phyloP scores from a whole-genome alignment of 2,797 vertebrate genomes.

The Bufotes viridis region DNA sequence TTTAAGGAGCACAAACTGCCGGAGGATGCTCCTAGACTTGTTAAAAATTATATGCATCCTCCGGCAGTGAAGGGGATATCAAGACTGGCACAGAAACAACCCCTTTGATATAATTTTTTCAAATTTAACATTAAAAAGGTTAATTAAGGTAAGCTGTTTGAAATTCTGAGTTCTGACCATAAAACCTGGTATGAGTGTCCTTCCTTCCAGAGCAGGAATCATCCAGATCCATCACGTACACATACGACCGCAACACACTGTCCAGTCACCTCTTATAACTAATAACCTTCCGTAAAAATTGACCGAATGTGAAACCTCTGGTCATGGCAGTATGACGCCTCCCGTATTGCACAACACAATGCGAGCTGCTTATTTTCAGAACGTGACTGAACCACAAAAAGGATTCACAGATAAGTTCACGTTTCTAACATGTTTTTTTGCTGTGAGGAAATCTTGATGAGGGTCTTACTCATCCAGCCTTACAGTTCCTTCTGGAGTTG shows the following conservation, averaged over 20 bases:
- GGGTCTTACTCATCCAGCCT: constrained; percentile 31
- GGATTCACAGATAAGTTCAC: background rate
- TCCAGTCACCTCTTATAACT: constrained; percentile 53
- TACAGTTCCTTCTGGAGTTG: background rate
- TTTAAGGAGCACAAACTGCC: no score
- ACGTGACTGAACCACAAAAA: constrained; percentile 36
- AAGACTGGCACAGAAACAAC: no score
- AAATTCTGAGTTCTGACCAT: background rate
- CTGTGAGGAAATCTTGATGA: constrained; percentile 12
- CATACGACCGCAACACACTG: constrained; percentile 27
- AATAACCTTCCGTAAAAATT: constrained; percentile 49
- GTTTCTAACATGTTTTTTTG: background rate
- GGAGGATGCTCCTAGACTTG: no score
- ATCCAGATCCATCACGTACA: constrained; percentile 45
- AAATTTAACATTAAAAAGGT: no score
- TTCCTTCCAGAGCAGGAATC: constrained; percentile 14
- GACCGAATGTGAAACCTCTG: constrained; percentile 49
- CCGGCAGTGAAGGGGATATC: no score
- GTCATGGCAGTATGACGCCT: constrained; percentile 45
- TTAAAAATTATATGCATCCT: no score
- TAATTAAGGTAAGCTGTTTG: background rate
- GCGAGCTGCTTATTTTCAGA: constrained; percentile 45
- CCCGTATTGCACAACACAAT: constrained; percentile 43
- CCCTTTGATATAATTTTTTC: no score
- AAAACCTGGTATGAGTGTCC: background rate